These are phyloP conservation scores for Eupeodes luniger DNA, from an alignment of 2,888 invertebrate species.

Conservation along the genomic window DNA sequence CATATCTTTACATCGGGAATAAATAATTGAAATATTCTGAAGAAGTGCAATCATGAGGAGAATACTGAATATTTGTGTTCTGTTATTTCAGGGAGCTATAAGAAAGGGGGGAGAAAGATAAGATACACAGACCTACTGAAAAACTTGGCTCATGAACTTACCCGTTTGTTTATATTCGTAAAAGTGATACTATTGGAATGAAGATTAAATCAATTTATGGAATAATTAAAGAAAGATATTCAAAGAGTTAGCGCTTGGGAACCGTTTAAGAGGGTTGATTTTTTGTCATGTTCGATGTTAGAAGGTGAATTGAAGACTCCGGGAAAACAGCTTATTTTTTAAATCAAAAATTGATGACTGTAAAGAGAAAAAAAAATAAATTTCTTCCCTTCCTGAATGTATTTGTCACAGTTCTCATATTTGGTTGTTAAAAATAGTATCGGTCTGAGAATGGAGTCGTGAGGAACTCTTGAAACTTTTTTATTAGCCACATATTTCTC, in stretches of 20 bases:
- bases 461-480: no score
- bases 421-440: no score
- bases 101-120: not conserved
- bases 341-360: no score
- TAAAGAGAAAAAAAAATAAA: no score
- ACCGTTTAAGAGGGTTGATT: no score
- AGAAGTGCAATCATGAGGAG: constrained; percentile 17
- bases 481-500: no score
- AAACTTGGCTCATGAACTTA: constrained; percentile 60
- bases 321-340: no score
- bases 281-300: no score
- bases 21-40: constrained; percentile 60
- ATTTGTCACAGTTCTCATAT: no score
- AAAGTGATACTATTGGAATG: constrained; percentile 55
- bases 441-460: no score
- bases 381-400: no score
- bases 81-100: constrained; percentile 1
- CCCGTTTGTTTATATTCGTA: not conserved
- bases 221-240: not conserved
- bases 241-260: not conserved
- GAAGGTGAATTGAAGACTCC: no score
- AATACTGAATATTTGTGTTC: constrained; percentile 34
- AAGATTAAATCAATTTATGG: constrained; percentile 52
- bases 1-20: constrained; percentile 50
- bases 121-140: constrained; percentile 32